A percentile compares a stretch with the other conserved stretches of the same genome.
Evolutionary conservation across 2,113 vertebrate genomes (phyloP).

Genomic region (Scomber japonicus): DNA sequence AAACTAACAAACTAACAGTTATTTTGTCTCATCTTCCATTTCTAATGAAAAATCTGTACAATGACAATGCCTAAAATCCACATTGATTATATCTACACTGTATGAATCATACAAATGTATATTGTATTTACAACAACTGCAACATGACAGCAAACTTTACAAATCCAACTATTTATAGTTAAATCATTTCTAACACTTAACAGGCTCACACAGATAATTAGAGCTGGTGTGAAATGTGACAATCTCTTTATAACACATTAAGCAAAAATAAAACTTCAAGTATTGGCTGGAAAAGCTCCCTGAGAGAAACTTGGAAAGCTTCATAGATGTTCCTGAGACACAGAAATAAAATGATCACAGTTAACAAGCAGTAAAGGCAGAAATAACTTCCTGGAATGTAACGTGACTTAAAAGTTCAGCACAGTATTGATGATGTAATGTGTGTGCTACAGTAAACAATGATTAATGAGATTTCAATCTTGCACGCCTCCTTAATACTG

Average conservation of each 20-base stretch:
- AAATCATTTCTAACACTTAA: conserved; percentile 29
- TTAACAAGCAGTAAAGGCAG: background rate
- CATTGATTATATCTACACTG: conserved; percentile 33
- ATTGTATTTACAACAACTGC: conserved; percentile 37
- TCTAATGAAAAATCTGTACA: conserved; percentile 19
- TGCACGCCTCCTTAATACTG: background rate
- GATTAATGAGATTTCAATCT: background rate
- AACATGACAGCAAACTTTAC: conserved; percentile 32
- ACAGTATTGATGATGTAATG: background rate
- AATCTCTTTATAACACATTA: conserved; percentile 50
- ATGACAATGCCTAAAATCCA: background rate
- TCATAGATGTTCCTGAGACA: conserved; percentile 72
- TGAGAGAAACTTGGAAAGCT: conserved; percentile 10
- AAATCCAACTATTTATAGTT: conserved; percentile 55
- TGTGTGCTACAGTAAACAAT: background rate
- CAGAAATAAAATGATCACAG: conserved; percentile 33
- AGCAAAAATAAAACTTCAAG: conserved; percentile 62
- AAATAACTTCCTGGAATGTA: background rate
- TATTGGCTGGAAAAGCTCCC: conserved; percentile 34
- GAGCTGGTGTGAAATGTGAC: conserved; percentile 18
- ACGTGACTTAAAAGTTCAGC: background rate
- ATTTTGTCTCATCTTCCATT: background rate
- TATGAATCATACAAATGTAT: conserved; percentile 56
- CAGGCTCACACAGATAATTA: conserved; percentile 26
- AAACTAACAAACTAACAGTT: background rate